These are phyloP conservation scores for Tiphia femorata DNA, from an alignment of 2,888 invertebrate species.

Conservation along the genomic window DNA sequence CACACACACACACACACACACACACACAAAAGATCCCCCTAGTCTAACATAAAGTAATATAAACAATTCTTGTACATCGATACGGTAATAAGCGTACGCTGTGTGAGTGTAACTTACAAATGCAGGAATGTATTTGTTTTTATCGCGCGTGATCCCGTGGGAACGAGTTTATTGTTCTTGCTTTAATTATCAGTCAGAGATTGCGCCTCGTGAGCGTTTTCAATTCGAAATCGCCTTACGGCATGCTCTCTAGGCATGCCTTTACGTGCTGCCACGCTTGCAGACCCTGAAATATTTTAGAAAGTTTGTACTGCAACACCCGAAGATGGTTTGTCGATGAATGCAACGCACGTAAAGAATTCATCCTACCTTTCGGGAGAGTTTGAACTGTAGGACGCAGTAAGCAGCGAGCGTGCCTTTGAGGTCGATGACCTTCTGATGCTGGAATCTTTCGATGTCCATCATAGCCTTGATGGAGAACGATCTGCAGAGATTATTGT, in stretches of 20 bases:
- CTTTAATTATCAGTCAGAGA: constrained; percentile 54
- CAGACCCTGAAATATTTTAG: constrained; percentile 73
- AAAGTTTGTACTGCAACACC: too few species aligned
- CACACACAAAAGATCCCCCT: constrained; percentile 26
- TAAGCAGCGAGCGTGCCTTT: constrained; percentile 79
- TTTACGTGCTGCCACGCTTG: constrained; percentile 84
- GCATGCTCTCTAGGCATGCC: constrained; percentile 81
- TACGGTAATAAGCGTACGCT: constrained; percentile 44
- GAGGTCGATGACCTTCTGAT: constrained; percentile 79
- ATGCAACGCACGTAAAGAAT: not conserved
- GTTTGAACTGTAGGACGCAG: constrained; percentile 80
- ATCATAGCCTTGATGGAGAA: constrained; percentile 77
- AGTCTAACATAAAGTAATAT: constrained; percentile 48
- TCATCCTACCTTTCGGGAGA: constrained; percentile 77
- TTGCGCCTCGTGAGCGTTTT: constrained; percentile 59
- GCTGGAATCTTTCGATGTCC: constrained; percentile 81
- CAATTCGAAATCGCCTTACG: constrained; percentile 66
- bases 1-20: constrained; percentile 8
- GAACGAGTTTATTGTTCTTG: constrained; percentile 61
- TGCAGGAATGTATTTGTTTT: constrained; percentile 60
- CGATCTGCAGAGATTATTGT: constrained; percentile 70
- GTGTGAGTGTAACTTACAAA: constrained; percentile 43
- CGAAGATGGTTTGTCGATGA: too few species aligned
- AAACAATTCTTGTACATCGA: constrained; percentile 50
- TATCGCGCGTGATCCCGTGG: constrained; percentile 38